A percentile compares a stretch with the other conserved stretches of the same genome.
phyloP scores from a whole-genome alignment of 2,888 invertebrate genomes.

The Troglohyphantes excavatus region DNA sequence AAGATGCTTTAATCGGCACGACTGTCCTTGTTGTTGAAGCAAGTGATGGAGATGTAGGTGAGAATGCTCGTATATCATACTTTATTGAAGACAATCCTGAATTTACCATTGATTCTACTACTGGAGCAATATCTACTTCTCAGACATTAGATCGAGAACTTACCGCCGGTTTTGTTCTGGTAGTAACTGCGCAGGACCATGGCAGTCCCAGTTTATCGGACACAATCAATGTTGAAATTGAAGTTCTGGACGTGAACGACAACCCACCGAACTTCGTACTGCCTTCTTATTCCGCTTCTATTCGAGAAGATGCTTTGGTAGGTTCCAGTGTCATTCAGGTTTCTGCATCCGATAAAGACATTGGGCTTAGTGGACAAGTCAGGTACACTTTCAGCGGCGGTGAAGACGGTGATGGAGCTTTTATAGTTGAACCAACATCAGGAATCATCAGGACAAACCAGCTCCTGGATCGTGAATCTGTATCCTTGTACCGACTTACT shows the following conservation, averaged over 20 bases:
- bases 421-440: constrained; percentile 94
- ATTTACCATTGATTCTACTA: constrained; percentile 94
- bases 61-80: constrained; percentile 89
- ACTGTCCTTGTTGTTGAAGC: constrained; percentile 96
- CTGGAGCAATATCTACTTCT: constrained; percentile 95
- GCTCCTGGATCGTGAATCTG: constrained; percentile 94
- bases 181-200: constrained; percentile 95
- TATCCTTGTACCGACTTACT: constrained; percentile 90
- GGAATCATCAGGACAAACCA: constrained; percentile 95
- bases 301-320: constrained; percentile 93
- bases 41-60: constrained; percentile 95
- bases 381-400: constrained; percentile 81
- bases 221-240: constrained; percentile 97
- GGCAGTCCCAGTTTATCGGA: constrained; percentile 95
- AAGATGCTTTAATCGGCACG: constrained; percentile 95
- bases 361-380: constrained; percentile 92
- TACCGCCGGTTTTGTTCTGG: constrained; percentile 90
- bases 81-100: constrained; percentile 83
- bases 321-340: constrained; percentile 85
- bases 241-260: constrained; percentile 97
- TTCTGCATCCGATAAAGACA: constrained; percentile 90
- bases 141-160: constrained; percentile 92
- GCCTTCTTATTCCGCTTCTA: constrained; percentile 88
- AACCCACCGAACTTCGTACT: constrained; percentile 91
- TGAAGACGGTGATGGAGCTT: constrained; percentile 90